Evolutionary conservation across 2,797 vertebrate species (phyloP).

Genomic region (Perodicticus potto): DNA sequence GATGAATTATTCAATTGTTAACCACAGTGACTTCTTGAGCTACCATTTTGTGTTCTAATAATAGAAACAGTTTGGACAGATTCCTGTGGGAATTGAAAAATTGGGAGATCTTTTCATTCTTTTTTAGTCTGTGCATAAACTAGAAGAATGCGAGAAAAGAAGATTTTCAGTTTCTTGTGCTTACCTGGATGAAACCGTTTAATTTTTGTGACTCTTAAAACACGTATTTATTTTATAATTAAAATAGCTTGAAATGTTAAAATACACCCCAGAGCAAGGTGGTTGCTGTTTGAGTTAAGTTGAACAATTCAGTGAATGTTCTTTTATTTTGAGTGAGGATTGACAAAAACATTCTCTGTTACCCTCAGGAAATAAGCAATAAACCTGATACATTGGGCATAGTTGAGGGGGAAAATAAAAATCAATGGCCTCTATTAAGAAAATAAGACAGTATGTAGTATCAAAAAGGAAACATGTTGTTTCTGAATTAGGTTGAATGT

Average conservation of each 20-base stretch:
- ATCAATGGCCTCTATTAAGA: constrained; percentile 26
- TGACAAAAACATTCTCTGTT: constrained; percentile 18
- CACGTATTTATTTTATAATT: constrained; percentile 39
- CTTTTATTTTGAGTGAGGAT: constrained; percentile 56
- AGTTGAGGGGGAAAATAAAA: background rate
- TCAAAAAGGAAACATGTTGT: constrained; percentile 1
- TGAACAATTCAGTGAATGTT: constrained; percentile 12
- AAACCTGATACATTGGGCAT: constrained; percentile 54
- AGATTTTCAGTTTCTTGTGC: constrained; percentile 59
- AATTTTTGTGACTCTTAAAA: constrained; percentile 39
- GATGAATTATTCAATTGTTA: constrained; percentile 77
- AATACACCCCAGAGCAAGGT: constrained; percentile 15
- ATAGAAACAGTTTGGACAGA: constrained; percentile 65
- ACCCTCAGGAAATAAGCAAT: constrained; percentile 60
- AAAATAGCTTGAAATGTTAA: constrained; percentile 42
- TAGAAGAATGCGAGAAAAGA: constrained; percentile 64
- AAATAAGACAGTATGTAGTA: constrained; percentile 23
- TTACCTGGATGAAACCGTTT: constrained; percentile 44
- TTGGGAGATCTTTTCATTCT: constrained; percentile 61
- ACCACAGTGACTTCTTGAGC: constrained; percentile 72
- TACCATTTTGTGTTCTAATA: constrained; percentile 77
- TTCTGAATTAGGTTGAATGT: constrained; percentile 36
- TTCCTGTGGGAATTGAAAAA: constrained; percentile 71
- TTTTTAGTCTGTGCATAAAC: constrained; percentile 56
- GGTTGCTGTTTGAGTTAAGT: constrained; percentile 60